Conservation (phyloP, 2,888 invertebrate genomes). For the Agrotis exclamationis region DNA sequence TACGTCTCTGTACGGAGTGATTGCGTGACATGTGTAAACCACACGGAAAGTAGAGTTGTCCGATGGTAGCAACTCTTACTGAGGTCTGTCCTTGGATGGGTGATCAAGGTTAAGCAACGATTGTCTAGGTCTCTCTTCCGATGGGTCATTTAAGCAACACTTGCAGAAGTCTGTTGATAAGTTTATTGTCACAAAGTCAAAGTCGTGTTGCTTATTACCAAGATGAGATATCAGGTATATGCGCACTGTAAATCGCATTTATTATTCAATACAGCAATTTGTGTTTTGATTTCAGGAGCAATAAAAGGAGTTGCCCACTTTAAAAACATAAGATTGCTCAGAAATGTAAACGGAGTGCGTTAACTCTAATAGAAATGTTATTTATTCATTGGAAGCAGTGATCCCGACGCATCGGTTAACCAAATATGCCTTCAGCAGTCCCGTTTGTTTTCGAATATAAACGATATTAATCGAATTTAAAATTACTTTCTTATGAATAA, state of each 20-base stretch:
- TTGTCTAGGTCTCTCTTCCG: too few species aligned
- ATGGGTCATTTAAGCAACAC: too few species aligned
- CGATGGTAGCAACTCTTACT: not conserved
- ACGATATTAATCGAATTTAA: slow-evolving; percentile 63
- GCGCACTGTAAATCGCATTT: too few species aligned
- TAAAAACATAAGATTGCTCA: slow-evolving; percentile 54
- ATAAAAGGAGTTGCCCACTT: slow-evolving; percentile 44
- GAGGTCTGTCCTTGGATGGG: not conserved
- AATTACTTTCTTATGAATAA: slow-evolving; percentile 62
- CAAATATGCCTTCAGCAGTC: slow-evolving; percentile 70
- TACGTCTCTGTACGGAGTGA: too few species aligned
- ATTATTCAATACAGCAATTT: not conserved
- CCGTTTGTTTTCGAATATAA: slow-evolving; percentile 64
- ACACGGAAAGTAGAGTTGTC: too few species aligned
- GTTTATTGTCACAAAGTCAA: too few species aligned
- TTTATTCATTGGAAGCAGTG: slow-evolving; percentile 74
- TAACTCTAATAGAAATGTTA: slow-evolving; percentile 66
- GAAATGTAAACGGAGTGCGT: slow-evolving; percentile 48
- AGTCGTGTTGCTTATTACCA: too few species aligned
- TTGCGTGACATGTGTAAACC: too few species aligned
- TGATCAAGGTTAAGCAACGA: too few species aligned
- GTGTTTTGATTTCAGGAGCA: slow-evolving; percentile 26
- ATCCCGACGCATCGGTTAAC: slow-evolving; percentile 69
- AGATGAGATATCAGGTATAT: too few species aligned
- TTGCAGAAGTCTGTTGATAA: too few species aligned